Conservation (phyloP, 2,797 vertebrate genomes). For the Falco concolor region DNA sequence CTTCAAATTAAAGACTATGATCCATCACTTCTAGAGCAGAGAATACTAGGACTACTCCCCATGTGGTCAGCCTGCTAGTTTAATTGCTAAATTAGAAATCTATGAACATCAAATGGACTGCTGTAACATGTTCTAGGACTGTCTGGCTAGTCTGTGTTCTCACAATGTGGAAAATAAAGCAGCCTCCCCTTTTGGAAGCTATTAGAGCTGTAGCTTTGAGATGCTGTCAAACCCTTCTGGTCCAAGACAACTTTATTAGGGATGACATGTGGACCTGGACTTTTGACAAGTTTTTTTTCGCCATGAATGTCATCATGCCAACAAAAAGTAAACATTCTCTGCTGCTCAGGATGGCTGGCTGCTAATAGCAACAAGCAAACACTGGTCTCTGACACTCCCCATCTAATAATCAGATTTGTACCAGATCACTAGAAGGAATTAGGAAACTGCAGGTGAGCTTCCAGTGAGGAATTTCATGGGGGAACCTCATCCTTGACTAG, state of each 20-base stretch:
- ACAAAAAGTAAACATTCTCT: background rate
- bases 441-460: background rate
- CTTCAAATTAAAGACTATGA: background rate
- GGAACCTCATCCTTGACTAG: background rate
- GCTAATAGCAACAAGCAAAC: background rate
- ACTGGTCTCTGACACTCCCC: background rate
- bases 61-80: background rate
- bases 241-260: background rate
- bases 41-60: background rate
- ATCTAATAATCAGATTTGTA: background rate
- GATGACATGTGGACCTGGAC: background rate
- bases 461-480: background rate
- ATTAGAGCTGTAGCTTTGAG: background rate
- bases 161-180: background rate
- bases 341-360: background rate
- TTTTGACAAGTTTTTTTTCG: background rate
- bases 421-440: background rate
- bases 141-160: background rate
- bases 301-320: background rate
- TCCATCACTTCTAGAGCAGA: background rate
- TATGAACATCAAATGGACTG: background rate
- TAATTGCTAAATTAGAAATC: background rate
- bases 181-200: background rate
- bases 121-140: background rate
- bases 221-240: background rate